Evolutionary conservation across 2,888 invertebrate species (phyloP).

Genomic region (Metacarcinus magister): DNA sequence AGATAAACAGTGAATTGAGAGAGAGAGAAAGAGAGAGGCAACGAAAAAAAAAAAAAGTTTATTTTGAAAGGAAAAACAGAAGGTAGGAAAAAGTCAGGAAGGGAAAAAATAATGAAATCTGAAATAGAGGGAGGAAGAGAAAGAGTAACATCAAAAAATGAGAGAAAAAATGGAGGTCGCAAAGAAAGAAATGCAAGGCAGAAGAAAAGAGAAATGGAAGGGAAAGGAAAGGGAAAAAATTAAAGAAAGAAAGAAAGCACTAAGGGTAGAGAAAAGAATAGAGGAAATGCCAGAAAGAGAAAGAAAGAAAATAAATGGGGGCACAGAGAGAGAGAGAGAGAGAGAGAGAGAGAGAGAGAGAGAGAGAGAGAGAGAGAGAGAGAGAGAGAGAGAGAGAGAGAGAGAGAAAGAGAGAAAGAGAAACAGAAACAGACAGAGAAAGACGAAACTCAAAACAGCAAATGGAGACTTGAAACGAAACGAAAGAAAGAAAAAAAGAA

Average conservation of each 20-base stretch:
- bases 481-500: neutral
- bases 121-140: neutral
- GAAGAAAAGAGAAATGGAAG: conserved; percentile 17
- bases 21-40: neutral
- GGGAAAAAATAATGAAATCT: neutral
- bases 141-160: neutral
- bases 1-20: neutral
- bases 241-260: neutral
- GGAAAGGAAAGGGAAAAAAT: neutral
- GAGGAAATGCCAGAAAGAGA: neutral
- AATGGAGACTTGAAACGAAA: too few relatives aligned
- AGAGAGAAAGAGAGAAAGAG: neutral
- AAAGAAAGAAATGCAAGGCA: neutral
- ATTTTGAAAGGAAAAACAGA: neutral
- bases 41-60: neutral
- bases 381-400: conserved; percentile 9
- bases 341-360: neutral
- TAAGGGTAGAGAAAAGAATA: neutral
- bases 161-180: neutral
- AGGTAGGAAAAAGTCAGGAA: neutral
- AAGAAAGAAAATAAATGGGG: neutral
- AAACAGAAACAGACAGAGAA: neutral
- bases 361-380: conserved; percentile 51
- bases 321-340: neutral
- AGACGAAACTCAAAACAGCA: too few relatives aligned